Evolutionary conservation across 2,113 vertebrate genomes (phyloP).

Genomic region (Pseudorhombus dupliciocellatus): DNA sequence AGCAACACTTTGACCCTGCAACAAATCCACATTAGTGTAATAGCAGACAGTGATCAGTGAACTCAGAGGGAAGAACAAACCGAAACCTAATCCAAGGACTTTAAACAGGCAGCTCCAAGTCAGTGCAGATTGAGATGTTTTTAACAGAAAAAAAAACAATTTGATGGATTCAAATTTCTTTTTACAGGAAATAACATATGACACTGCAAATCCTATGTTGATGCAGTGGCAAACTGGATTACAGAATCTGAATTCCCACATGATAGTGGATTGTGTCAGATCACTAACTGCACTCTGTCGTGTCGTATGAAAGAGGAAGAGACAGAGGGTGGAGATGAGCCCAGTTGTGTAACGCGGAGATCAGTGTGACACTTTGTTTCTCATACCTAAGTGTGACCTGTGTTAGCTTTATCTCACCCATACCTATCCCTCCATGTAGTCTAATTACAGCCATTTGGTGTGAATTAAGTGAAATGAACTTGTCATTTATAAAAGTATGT

Average conservation of each 20-base stretch:
- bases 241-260: neutral
- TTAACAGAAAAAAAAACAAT: neutral
- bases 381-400: conserved; percentile 25
- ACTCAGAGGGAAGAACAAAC: neutral
- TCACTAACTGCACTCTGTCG: neutral
- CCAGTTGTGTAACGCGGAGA: neutral
- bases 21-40: conserved; percentile 1
- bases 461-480: neutral
- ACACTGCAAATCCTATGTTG: neutral
- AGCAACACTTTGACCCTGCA: neutral
- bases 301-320: conserved; percentile 30
- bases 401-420: neutral
- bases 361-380: neutral
- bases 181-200: neutral
- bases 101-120: neutral
- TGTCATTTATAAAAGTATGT: neutral
- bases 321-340: conserved; percentile 10
- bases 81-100: neutral
- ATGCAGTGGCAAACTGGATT: neutral
- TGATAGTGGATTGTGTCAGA: conserved; percentile 2
- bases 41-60: neutral
- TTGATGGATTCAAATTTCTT: neutral
- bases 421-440: neutral
- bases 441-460: neutral
- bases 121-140: neutral